Evolutionary conservation across 2,888 invertebrate genomes (phyloP).

Genomic region (Zaprionus bogoriensis): DNA sequence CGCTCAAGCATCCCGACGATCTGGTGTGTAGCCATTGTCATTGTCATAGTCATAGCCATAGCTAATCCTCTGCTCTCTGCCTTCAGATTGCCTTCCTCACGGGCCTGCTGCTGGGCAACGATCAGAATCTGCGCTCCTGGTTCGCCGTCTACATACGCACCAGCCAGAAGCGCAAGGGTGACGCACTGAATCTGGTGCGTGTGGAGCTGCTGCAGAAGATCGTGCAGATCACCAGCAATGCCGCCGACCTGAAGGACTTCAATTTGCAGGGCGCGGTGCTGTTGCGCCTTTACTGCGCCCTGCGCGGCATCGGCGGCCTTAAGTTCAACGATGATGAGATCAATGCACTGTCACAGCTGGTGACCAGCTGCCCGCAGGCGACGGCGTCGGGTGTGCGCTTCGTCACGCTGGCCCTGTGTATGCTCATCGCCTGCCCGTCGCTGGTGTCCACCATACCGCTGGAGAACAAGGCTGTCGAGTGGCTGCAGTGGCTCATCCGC

Average conservation of each 20-base stretch:
- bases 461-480: constrained; percentile 94
- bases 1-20: constrained; percentile 87
- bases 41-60: not conserved
- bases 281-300: constrained; percentile 94
- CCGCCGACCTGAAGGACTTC: constrained; percentile 86
- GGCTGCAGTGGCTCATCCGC: constrained; percentile 96
- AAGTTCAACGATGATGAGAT: constrained; percentile 98
- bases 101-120: constrained; percentile 94
- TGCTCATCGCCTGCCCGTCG: constrained; percentile 96
- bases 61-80: not conserved
- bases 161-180: constrained; percentile 87
- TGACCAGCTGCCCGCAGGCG: constrained; percentile 94
- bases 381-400: constrained; percentile 96
- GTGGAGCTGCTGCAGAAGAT: constrained; percentile 90
- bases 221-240: constrained; percentile 86
- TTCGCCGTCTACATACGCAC: constrained; percentile 95
- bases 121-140: constrained; percentile 95
- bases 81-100: constrained; percentile 91
- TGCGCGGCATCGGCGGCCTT: constrained; percentile 95
- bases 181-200: constrained; percentile 85
- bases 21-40: constrained; percentile 82
- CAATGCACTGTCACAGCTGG: constrained; percentile 90
- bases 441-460: constrained; percentile 89
- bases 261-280: constrained; percentile 95
- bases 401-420: constrained; percentile 95